Percentiles rank a stretch among this genome's conserved stretches.
Evolutionary conservation across 2,113 vertebrate genomes (phyloP).

Genomic region (Ciconia boyciana): DNA sequence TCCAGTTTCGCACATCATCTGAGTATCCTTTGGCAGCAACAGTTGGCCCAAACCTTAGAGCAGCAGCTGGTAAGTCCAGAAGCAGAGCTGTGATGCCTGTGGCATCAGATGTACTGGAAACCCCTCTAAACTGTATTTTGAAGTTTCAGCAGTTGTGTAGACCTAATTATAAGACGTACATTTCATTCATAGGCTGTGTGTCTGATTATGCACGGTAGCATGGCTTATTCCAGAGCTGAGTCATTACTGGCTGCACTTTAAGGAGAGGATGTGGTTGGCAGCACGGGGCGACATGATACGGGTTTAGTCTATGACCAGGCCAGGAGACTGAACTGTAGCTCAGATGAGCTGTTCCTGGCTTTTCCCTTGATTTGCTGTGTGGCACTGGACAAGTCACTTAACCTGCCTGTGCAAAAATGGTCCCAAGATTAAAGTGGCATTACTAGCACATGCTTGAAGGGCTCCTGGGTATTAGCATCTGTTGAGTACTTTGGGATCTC

Average conservation of each 20-base stretch:
- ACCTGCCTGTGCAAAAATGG: neutral
- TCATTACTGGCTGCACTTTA: slow-evolving; percentile 5
- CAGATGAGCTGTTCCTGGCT: neutral
- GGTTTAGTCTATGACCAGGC: neutral
- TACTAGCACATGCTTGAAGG: neutral
- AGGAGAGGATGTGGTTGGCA: slow-evolving; percentile 26
- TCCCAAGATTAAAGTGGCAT: neutral
- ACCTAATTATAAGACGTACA: slow-evolving; percentile 3
- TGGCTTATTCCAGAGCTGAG: neutral
- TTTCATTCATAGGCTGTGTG: neutral
- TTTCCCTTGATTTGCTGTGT: neutral
- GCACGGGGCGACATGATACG: rapidly evolving
- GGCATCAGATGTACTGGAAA: slow-evolving; percentile 28
- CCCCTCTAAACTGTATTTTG: slow-evolving; percentile 45
- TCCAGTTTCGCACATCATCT: slow-evolving; percentile 21
- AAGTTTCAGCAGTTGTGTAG: slow-evolving; percentile 40
- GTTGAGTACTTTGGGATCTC: neutral
- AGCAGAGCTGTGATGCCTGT: neutral
- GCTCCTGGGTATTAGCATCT: neutral
- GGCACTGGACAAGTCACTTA: neutral
- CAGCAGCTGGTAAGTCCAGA: slow-evolving; percentile 43
- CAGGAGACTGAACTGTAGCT: slow-evolving; percentile 13
- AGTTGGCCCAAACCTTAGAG: slow-evolving; percentile 7
- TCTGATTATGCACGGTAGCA: neutral
- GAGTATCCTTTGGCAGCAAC: slow-evolving; percentile 40